Base-by-base conservation (phyloP, 2,888 invertebrate species). In the Mesorhabditis spiculigera region DNA sequence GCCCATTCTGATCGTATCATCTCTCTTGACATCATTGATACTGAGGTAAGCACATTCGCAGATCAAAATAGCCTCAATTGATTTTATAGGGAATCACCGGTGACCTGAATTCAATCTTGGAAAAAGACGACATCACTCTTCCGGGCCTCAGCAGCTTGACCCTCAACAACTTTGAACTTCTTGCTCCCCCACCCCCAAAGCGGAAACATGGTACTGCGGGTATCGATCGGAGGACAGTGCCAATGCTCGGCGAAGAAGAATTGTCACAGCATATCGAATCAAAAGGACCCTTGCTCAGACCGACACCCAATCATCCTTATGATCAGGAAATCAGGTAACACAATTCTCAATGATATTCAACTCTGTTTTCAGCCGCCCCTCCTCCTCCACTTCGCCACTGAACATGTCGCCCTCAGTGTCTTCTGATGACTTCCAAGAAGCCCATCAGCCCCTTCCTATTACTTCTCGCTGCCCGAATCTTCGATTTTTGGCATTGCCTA, bases 231-330 rank as follows among this genome's bases (percentile, higher is more conserved):
- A 67, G 74, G 61, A 66, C 71, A 16, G 66, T 77, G 6, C 76
- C 79, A 16, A 75, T 80, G 71, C 67, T 81, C 10, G 76, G 79
- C 4, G 81, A 78, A 43, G 78, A 78, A 43, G 79, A 78, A 16
- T 69, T 81, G 13, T 45, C 45, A 5, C 63, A 62, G 8, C 62
- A 58, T 10, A 63, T 45, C 10, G 45, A 45, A n/a, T 16, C 43
- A 63, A 63, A 64, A 45, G n/a, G 63, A 68, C 68, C 63, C 13
- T 16, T 16, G 13, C 41, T 62, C 43, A 8, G 45, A 16, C 16
- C 45, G 68, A 28, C 63, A 45, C 5, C 68, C 63, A 28, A 68
- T 50, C 58, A 68, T 61, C 63, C 63, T 28, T 62, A 63, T 44
- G 63, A 44, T n/a, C 45, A 68, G 8, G 68, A 68, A 41, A 45